These are phyloP conservation scores for Crioceris asparagi DNA, from an alignment of 2,888 invertebrate species.

Conservation along the genomic window DNA sequence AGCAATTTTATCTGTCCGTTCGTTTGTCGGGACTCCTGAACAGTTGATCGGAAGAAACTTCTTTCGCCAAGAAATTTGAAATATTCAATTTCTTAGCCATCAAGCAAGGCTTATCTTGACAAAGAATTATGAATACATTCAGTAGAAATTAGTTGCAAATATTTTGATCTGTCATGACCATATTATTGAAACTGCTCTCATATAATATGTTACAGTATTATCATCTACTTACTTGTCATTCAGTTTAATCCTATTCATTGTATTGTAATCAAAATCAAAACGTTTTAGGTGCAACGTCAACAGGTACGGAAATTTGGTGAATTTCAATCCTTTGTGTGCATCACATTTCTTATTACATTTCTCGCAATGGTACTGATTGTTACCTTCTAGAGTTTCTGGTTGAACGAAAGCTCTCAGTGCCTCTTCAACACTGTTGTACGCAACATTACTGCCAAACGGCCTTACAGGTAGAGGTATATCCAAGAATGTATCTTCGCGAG, in stretches of 20 bases:
- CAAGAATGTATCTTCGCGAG: constrained; percentile 69
- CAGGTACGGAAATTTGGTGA: constrained; percentile 76
- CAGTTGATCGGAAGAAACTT: too few species aligned
- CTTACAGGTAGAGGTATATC: constrained; percentile 80
- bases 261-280: constrained; percentile 80
- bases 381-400: constrained; percentile 70
- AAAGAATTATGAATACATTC: too few species aligned
- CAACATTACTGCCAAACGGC: constrained; percentile 65
- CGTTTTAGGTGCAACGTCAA: constrained; percentile 78
- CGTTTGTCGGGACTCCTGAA: too few species aligned
- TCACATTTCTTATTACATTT: constrained; percentile 78
- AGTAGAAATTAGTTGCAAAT: too few species aligned
- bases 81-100: too few species aligned
- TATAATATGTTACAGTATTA: too few species aligned
- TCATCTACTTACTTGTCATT: constrained; percentile 64
- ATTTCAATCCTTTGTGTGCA: constrained; percentile 82
- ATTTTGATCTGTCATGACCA: too few species aligned
- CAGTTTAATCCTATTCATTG: constrained; percentile 74
- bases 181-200: too few species aligned
- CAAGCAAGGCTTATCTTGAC: too few species aligned
- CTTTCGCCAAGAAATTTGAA: too few species aligned
- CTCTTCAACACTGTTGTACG: constrained; percentile 72
- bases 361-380: constrained; percentile 82
- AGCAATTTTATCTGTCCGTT: too few species aligned
- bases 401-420: constrained; percentile 74